Evolutionary conservation across 2,888 invertebrate genomes (phyloP).

Genomic region (Hirtodrosophila trivittata): DNA sequence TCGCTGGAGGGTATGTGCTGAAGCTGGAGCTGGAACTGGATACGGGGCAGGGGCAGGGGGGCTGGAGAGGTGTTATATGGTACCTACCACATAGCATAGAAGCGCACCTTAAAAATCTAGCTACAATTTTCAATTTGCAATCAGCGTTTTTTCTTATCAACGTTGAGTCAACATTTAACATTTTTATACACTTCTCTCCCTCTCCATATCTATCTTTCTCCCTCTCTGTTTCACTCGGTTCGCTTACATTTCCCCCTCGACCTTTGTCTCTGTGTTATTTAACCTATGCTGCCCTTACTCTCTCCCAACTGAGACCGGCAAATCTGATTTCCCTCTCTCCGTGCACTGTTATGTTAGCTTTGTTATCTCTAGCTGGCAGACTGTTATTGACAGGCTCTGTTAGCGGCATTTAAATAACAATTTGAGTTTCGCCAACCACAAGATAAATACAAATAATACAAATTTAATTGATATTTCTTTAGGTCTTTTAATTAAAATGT

Average conservation of each 20-base stretch:
- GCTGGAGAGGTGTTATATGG: background rate
- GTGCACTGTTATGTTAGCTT: background rate
- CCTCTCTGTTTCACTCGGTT: background rate
- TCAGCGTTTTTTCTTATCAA: slow-evolving; percentile 33
- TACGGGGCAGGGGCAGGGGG: too few relatives aligned
- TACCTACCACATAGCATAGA: too few relatives aligned
- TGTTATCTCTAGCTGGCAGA: too few relatives aligned
- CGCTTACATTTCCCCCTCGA: too few relatives aligned
- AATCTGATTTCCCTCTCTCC: slow-evolving; percentile 5
- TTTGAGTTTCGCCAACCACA: slow-evolving; percentile 4
- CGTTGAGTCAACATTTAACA: slow-evolving; percentile 14
- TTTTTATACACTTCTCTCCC: slow-evolving; percentile 11
- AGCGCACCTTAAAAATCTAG: too few relatives aligned
- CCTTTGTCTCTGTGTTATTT: too few relatives aligned
- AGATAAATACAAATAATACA: slow-evolving; percentile 2
- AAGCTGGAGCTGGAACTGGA: too few relatives aligned
- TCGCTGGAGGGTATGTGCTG: too few relatives aligned
- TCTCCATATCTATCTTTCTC: slow-evolving; percentile 1
- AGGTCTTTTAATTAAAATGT: slow-evolving; percentile 59
- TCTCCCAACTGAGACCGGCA: slow-evolving; percentile 28
- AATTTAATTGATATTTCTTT: slow-evolving; percentile 12
- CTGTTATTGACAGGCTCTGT: too few relatives aligned
- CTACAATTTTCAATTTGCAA: slow-evolving; percentile 47
- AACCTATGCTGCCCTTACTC: background rate
- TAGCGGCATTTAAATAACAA: too few relatives aligned